phyloP scores from a whole-genome alignment of 2,888 invertebrate species.

The Neoascia interrupta region DNA sequence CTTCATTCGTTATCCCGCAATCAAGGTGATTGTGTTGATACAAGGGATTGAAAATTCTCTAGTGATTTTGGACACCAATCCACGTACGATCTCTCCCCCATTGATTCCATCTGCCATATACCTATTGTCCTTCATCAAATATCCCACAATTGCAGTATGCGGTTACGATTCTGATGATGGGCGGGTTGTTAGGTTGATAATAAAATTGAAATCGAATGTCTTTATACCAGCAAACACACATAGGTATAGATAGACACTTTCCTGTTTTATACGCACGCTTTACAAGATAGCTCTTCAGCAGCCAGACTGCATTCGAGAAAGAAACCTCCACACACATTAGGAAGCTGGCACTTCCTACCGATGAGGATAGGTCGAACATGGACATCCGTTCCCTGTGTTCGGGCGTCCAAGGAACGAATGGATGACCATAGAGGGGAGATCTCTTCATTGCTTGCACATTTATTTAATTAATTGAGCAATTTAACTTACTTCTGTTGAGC shows the following conservation, averaged over 20 bases:
- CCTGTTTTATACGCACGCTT: too few relatives aligned
- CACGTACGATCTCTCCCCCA: not conserved
- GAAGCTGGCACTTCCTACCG: too few relatives aligned
- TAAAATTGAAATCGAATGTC: constrained; percentile 60
- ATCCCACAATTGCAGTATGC: constrained; percentile 46
- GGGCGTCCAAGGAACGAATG: constrained; percentile 5
- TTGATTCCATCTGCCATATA: constrained; percentile 2
- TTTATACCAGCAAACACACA: constrained; percentile 4
- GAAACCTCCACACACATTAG: too few relatives aligned
- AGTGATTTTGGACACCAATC: constrained; percentile 50
- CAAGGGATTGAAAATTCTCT: constrained; percentile 64
- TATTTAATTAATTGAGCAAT: constrained; percentile 71
- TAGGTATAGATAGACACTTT: not conserved
- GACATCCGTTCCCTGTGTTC: too few relatives aligned
- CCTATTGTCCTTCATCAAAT: constrained; percentile 17
- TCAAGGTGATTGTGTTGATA: constrained; percentile 70
- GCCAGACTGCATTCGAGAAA: too few relatives aligned
- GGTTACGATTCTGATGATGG: constrained; percentile 47
- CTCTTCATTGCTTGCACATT: constrained; percentile 56
- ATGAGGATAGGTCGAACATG: constrained; percentile 1
- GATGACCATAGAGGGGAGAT: constrained; percentile 6
- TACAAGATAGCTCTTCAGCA: too few relatives aligned
- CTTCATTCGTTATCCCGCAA: constrained; percentile 62
- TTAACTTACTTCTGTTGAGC: constrained; percentile 70
- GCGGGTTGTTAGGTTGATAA: constrained; percentile 11